These are phyloP conservation scores for Epinotia demarniana DNA, from an alignment of 2,888 invertebrate species.

Conservation along the genomic window DNA sequence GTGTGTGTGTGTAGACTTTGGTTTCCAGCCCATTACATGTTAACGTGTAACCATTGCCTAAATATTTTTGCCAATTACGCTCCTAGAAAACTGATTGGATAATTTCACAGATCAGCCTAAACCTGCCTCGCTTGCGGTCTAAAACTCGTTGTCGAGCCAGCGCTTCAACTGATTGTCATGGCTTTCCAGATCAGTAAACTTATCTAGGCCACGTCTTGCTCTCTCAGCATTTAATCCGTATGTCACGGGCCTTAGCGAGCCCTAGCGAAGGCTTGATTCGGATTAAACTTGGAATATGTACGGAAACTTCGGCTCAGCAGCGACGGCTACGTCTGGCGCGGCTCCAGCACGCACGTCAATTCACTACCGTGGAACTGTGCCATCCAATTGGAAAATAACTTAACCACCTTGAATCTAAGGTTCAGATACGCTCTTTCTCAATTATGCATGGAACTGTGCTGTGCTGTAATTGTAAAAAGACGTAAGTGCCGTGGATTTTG, in stretches of 20 bases:
- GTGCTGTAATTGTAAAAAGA: not conserved
- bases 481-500: not conserved
- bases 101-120: too few species aligned
- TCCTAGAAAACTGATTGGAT: too few species aligned
- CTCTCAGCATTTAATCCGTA: constrained; percentile 45
- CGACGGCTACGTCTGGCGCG: constrained; percentile 38
- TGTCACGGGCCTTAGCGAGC: constrained; percentile 57
- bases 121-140: too few species aligned
- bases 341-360: constrained; percentile 45
- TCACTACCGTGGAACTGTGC: constrained; percentile 26
- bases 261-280: constrained; percentile 70
- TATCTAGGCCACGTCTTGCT: not conserved
- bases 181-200: not conserved
- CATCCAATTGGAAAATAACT: not conserved
- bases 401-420: not conserved
- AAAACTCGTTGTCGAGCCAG: too few species aligned
- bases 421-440: constrained; percentile 9
- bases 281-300: constrained; percentile 76
- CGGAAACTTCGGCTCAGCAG: constrained; percentile 41
- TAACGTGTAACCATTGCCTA: too few species aligned
- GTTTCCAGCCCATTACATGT: too few species aligned
- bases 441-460: not conserved
- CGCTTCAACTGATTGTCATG: not conserved
- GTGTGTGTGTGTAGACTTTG: too few species aligned
- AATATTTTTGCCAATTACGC: too few species aligned